Percentiles rank a stretch among this genome's conserved stretches.
Conservation (phyloP, 2,888 invertebrate genomes). For the Calliopum simillimum region DNA sequence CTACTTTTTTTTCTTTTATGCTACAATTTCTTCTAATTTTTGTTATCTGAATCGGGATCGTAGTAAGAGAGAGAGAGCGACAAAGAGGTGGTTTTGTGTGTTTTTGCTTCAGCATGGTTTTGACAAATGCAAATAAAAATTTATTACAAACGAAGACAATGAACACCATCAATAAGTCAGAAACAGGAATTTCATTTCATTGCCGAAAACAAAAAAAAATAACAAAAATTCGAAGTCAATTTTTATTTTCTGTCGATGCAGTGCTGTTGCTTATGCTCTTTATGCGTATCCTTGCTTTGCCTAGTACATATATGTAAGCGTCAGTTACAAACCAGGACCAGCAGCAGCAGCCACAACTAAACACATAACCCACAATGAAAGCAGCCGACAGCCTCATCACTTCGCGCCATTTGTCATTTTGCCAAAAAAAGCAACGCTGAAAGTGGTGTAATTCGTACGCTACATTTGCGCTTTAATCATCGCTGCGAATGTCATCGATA, state of each 20-base stretch:
- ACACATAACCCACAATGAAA: too few relatives aligned
- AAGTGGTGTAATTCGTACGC: conserved; percentile 27
- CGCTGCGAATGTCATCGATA: too few relatives aligned
- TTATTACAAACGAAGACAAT: conserved; percentile 48
- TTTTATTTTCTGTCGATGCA: conserved; percentile 1
- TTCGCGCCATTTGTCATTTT: conserved; percentile 60
- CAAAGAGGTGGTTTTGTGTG: background rate
- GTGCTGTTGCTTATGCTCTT: conserved; percentile 26
- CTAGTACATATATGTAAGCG: too few relatives aligned
- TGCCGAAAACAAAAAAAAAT: conserved; percentile 36
- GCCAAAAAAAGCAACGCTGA: conserved; percentile 51
- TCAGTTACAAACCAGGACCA: background rate
- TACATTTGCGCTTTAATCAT: background rate
- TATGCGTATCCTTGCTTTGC: conserved; percentile 37
- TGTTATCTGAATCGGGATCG: background rate
- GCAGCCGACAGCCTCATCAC: conserved; percentile 47
- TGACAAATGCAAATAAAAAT: conserved; percentile 51
- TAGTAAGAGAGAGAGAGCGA: background rate
- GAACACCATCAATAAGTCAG: conserved; percentile 63
- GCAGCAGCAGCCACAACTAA: conserved; percentile 1
- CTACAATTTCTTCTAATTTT: background rate
- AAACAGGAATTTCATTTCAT: conserved; percentile 62
- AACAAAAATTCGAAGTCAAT: too few relatives aligned
- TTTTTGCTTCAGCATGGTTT: conserved; percentile 33
- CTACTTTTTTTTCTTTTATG: background rate